These are phyloP conservation scores for Pituophis catenifer DNA, from an alignment of 2,113 vertebrate genomes.

Conservation along the genomic window DNA sequence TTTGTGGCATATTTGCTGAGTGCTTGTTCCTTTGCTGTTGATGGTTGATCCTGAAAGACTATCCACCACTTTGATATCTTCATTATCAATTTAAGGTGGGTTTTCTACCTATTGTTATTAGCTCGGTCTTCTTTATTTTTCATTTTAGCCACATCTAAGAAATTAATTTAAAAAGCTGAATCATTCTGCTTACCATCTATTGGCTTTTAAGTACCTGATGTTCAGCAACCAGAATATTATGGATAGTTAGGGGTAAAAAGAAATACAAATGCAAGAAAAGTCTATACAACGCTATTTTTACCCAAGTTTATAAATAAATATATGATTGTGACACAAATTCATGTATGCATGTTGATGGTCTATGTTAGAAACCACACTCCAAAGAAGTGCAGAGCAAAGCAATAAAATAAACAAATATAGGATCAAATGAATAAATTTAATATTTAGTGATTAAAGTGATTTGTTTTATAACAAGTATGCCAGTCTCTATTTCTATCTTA, in stretches of 20 bases:
- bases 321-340: not conserved
- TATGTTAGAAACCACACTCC: not conserved
- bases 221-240: not conserved
- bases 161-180: not conserved
- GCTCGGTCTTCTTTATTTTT: not conserved
- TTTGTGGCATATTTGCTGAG: not conserved
- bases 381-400: not conserved
- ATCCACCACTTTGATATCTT: not conserved
- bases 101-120: not conserved
- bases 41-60: not conserved
- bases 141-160: not conserved
- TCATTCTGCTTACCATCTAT: not conserved
- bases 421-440: not conserved
- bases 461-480: not conserved
- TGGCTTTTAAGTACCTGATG: not conserved
- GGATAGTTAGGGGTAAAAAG: not conserved
- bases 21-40: not conserved
- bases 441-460: not conserved
- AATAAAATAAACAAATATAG: not conserved
- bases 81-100: not conserved
- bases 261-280: not conserved
- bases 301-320: not conserved
- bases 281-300: not conserved
- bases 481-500: not conserved
- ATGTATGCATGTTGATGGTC: not conserved